Evolutionary conservation across 2,888 invertebrate genomes (phyloP), one percentile per base, ranked within the genome.

Genomic region (Eupithecia inturbata): DNA sequence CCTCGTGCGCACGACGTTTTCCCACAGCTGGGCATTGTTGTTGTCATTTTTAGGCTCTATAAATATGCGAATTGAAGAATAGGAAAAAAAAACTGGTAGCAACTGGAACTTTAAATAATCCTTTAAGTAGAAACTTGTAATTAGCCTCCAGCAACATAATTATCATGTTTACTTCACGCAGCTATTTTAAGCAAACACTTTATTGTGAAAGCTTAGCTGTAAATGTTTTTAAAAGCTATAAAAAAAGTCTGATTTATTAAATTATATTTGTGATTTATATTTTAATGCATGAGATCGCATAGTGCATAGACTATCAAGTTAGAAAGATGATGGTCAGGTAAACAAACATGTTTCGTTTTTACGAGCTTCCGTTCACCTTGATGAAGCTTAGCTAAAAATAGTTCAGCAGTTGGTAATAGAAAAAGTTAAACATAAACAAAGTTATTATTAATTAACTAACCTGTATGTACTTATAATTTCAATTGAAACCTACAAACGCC

Each of bases 401-500:
- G 12, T 53, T 12, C 12, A 22, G n/a, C n/a, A n/a, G n/a, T n/a
- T n/a, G n/a, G 53, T 53, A 53, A 22, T 12, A 22, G 22, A 53
- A 53, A 53, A 53, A 53, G 22, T 49, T 7, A n/a, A n/a, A 53
- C 22, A 36, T 33, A 63, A 63, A 63, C 33, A 64, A 64, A 57
- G 22, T 12, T 57, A 57, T 26, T 26, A 26, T 26, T 53, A 10
- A 53, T n/a, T 9, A 10, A 22, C 22, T 22, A n/a, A 53, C 49
- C 22, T 33, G 16, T 66, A 64, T 14, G 16, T 31, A n/a, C 63
- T 16, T 53, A 68, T 36, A 31, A 26, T 69, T 68, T 70, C 64
- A 62, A 45, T 26, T 45, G 36, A 53, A 67, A 63, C 60, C 26
- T 26, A 49, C n/a, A 66, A 71, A 72, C 2, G 57, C 76, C 76